A percentile compares a stretch with the other conserved stretches of the same genome.
Conservation (phyloP, 1,140 invertebrate genomes). For the Achroia grisella region DNA sequence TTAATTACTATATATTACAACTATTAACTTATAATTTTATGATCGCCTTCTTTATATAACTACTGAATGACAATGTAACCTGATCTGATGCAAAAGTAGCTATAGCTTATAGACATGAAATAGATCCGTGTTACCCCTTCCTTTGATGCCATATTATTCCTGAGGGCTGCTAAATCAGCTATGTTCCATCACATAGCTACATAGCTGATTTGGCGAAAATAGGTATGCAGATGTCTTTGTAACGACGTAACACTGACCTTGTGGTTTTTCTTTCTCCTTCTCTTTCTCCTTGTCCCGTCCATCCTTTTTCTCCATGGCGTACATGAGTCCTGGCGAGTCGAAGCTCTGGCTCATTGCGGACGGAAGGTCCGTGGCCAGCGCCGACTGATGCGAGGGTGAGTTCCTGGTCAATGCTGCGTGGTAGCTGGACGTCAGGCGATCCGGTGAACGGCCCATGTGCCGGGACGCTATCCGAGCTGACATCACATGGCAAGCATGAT, state of each 20-base stretch:
- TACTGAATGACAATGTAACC: no score
- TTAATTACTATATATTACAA: no score
- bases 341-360: conserved; percentile 50
- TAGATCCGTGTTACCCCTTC: no score
- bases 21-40: neutral
- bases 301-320: conserved; percentile 17
- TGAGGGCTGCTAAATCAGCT: no score
- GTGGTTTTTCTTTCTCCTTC: conserved; percentile 16
- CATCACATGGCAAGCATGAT: conserved; percentile 23
- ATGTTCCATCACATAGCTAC: no score
- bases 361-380: conserved; percentile 46
- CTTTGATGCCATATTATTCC: no score
- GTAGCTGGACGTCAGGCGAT: conserved; percentile 81
- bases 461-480: conserved; percentile 62
- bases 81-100: no score
- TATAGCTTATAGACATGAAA: no score
- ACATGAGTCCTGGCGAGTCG: conserved; percentile 40
- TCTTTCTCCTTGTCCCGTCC: conserved; percentile 15
- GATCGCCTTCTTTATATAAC: neutral
- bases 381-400: conserved; percentile 37
- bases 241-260: conserved; percentile 1
- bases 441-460: conserved; percentile 78
- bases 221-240: no score
- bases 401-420: conserved; percentile 60
- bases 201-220: no score